Evolutionary conservation across 1,140 invertebrate genomes (phyloP).

Genomic region (Hermatobates lingyangjiaoensis): DNA sequence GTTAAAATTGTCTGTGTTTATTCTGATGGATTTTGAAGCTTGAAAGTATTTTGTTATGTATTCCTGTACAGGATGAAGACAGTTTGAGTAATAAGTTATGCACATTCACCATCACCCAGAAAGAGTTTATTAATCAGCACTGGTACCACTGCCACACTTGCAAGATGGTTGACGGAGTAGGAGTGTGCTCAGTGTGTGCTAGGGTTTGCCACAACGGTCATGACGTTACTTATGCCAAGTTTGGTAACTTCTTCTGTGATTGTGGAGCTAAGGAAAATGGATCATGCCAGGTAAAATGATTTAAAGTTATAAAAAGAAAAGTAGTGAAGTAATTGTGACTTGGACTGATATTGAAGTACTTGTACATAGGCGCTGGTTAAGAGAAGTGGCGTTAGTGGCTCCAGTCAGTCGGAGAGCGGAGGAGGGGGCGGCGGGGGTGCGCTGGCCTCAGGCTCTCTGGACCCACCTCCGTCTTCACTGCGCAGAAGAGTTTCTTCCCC

Average conservation of each 20-base stretch:
- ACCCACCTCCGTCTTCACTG: slow-evolving; percentile 35
- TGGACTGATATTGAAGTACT: not conserved
- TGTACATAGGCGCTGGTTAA: slow-evolving; percentile 46
- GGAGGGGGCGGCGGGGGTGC: slow-evolving; percentile 2
- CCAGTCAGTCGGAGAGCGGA: slow-evolving; percentile 11
- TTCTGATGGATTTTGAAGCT: too few species aligned
- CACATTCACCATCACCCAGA: slow-evolving; percentile 90
- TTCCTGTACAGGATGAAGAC: slow-evolving; percentile 59
- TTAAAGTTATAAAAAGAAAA: not conserved
- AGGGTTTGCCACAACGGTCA: slow-evolving; percentile 90
- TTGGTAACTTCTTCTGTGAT: slow-evolving; percentile 97
- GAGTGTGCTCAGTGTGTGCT: slow-evolving; percentile 92
- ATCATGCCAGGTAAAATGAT: slow-evolving; percentile 31
- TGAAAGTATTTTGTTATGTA: not conserved
- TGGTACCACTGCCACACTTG: slow-evolving; percentile 98
- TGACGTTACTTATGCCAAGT: slow-evolving; percentile 94
- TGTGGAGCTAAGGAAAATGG: slow-evolving; percentile 91
- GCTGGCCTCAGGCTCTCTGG: not conserved
- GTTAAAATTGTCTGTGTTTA: too few species aligned
- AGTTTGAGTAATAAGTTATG: slow-evolving; percentile 84
- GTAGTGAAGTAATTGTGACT: slow-evolving; percentile 20
- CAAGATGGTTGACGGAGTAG: slow-evolving; percentile 93
- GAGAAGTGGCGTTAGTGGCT: slow-evolving; percentile 27
- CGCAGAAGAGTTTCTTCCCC: slow-evolving; percentile 53
- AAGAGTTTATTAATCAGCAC: slow-evolving; percentile 96